A percentile compares a stretch with the other conserved stretches of the same genome.
phyloP scores from a whole-genome alignment of 1,140 invertebrate genomes.

The Meloidogyne floridensis region DNA sequence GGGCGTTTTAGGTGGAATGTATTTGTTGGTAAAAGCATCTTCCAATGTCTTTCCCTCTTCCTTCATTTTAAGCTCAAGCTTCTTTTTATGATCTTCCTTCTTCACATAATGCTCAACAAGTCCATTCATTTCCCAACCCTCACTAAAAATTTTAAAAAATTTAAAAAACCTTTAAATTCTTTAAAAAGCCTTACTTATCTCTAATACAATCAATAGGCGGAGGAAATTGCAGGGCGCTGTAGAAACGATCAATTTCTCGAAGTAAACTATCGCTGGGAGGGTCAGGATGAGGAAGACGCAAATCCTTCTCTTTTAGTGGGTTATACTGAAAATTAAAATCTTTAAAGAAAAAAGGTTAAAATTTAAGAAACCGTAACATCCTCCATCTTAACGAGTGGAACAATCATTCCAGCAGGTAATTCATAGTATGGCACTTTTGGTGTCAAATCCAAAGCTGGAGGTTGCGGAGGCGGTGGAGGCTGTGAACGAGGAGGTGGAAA shows the following conservation, averaged over 20 bases:
- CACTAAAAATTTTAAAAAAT: conserved; percentile 32
- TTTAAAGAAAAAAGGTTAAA: background rate
- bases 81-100: conserved; percentile 34
- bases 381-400: conserved; percentile 39
- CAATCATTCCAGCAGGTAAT: conserved; percentile 41
- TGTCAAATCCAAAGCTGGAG: conserved; percentile 24
- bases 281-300: conserved; percentile 41
- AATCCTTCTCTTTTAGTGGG: conserved; percentile 31
- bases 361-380: conserved; percentile 29
- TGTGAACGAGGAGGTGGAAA: no score
- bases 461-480: no score
- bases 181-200: conserved; percentile 5
- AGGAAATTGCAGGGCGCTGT: conserved; percentile 33
- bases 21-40: conserved; percentile 50
- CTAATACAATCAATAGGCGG: conserved; percentile 25
- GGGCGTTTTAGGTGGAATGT: conserved; percentile 23
- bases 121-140: conserved; percentile 51
- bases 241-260: conserved; percentile 49
- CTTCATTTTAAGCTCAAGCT: conserved; percentile 44
- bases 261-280: conserved; percentile 39
- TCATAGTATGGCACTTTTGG: conserved; percentile 40
- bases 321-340: conserved; percentile 43
- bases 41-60: conserved; percentile 50
- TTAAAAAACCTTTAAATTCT: background rate
- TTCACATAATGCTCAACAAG: conserved; percentile 43